phyloP scores from a whole-genome alignment of 2,797 vertebrate species.

The Toxotes lorentzi region DNA sequence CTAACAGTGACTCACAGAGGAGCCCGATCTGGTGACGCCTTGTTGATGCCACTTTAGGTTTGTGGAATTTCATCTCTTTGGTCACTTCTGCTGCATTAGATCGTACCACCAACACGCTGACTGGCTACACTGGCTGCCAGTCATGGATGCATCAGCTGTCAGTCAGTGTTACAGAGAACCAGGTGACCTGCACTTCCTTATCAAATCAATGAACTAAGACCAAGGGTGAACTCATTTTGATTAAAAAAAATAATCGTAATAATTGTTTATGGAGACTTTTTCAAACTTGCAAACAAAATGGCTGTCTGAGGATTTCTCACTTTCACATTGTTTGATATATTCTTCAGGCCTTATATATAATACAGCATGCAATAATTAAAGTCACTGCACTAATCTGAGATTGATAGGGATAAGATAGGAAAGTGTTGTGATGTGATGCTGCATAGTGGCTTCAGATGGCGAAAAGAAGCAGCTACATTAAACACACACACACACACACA shows the following conservation, averaged over 20 bases:
- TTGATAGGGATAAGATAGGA: too few relatives aligned
- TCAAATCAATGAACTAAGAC: conserved; percentile 13
- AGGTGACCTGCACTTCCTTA: background rate
- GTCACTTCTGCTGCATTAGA: conserved; percentile 24
- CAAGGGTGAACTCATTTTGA: background rate
- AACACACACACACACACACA: too few relatives aligned
- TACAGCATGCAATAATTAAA: background rate
- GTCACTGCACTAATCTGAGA: background rate
- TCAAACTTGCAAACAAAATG: background rate
- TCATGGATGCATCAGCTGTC: conserved; percentile 1
- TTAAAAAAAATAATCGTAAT: background rate
- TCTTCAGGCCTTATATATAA: background rate
- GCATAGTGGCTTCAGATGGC: background rate
- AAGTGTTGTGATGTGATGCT: background rate
- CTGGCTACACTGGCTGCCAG: background rate
- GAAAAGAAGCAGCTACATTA: background rate
- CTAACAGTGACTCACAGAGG: conserved; percentile 11
- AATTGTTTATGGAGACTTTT: too few relatives aligned
- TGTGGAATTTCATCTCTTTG: conserved; percentile 27
- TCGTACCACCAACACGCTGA: background rate
- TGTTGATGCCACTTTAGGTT: conserved; percentile 9
- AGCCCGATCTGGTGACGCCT: conserved; percentile 5
- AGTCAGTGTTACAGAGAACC: conserved; percentile 11
- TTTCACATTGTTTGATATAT: background rate
- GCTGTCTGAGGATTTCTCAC: background rate